Conservation (phyloP, 1,140 invertebrate genomes). For the Polypedilum pembai region DNA sequence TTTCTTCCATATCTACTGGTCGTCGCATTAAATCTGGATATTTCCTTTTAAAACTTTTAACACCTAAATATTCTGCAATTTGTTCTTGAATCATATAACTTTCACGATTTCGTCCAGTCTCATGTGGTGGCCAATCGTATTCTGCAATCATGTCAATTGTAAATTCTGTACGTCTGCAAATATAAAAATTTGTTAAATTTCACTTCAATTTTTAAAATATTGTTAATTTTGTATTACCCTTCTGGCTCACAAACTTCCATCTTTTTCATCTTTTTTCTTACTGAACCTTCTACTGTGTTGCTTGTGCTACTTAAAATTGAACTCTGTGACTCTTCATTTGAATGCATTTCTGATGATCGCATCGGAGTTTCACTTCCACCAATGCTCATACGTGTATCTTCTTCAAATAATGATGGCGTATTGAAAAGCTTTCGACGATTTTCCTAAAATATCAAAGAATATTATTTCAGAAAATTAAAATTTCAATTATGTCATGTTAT, state of each 20-base stretch:
- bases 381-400: constrained; percentile 82
- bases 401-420: constrained; percentile 64
- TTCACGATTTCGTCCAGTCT: constrained; percentile 54
- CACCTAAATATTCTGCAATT: constrained; percentile 82
- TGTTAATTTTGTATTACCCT: constrained; percentile 39
- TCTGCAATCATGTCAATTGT: constrained; percentile 83
- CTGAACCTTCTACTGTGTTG: constrained; percentile 53
- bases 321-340: constrained; percentile 70
- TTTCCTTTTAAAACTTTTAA: constrained; percentile 92
- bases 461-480: not conserved
- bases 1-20: constrained; percentile 79
- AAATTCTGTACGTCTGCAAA: constrained; percentile 56
- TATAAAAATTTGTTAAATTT: constrained; percentile 31
- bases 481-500: not conserved
- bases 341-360: constrained; percentile 48
- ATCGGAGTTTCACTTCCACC: constrained; percentile 49
- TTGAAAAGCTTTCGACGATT: not conserved
- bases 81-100: constrained; percentile 79
- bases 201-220: constrained; percentile 21
- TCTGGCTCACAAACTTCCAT: constrained; percentile 66
- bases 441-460: not conserved
- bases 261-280: constrained; percentile 59
- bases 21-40: constrained; percentile 84
- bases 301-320: constrained; percentile 57
- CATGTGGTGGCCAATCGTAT: constrained; percentile 80